Evolutionary conservation across 1,140 invertebrate genomes (phyloP).

Genomic region (Drosophila littoralis): DNA sequence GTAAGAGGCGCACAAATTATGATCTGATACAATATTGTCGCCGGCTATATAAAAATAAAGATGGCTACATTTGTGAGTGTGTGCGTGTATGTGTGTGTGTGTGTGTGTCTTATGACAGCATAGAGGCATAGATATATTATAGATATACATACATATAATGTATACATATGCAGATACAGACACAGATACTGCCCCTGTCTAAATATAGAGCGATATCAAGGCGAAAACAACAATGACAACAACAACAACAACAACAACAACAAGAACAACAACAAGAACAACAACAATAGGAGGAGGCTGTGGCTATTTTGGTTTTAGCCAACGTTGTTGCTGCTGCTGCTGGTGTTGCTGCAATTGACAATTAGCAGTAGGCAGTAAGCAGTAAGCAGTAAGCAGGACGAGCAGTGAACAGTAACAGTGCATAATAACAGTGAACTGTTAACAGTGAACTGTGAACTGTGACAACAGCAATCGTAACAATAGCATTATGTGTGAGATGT

Average conservation of each 20-base stretch:
- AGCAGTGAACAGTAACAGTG: background rate
- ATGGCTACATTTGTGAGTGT: slow-evolving; percentile 33
- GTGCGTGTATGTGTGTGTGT: slow-evolving; percentile 1
- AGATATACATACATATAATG: background rate
- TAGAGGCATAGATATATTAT: slow-evolving; percentile 4
- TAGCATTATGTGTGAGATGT: background rate
- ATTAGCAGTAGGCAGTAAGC: background rate
- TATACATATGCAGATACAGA: slow-evolving; percentile 29
- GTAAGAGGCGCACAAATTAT: slow-evolving; percentile 48
- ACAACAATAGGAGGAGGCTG: slow-evolving; percentile 21
- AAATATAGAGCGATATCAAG: slow-evolving; percentile 69
- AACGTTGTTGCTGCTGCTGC: slow-evolving; percentile 24
- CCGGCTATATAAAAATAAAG: slow-evolving; percentile 67
- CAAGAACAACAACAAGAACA: slow-evolving; percentile 10
- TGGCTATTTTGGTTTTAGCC: slow-evolving; percentile 35
- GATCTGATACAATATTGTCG: slow-evolving; percentile 62
- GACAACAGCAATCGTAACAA: slow-evolving; percentile 30
- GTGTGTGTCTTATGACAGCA: slow-evolving; percentile 59
- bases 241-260: slow-evolving; percentile 21
- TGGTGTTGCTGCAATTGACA: slow-evolving; percentile 22
- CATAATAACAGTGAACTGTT: background rate
- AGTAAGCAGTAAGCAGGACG: background rate
- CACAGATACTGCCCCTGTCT: slow-evolving; percentile 41
- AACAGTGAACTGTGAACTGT: slow-evolving; percentile 23
- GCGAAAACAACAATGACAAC: slow-evolving; percentile 53